Base-by-base conservation (phyloP, 2,113 vertebrate genomes). In the Nothoprocta pentlandii region DNA sequence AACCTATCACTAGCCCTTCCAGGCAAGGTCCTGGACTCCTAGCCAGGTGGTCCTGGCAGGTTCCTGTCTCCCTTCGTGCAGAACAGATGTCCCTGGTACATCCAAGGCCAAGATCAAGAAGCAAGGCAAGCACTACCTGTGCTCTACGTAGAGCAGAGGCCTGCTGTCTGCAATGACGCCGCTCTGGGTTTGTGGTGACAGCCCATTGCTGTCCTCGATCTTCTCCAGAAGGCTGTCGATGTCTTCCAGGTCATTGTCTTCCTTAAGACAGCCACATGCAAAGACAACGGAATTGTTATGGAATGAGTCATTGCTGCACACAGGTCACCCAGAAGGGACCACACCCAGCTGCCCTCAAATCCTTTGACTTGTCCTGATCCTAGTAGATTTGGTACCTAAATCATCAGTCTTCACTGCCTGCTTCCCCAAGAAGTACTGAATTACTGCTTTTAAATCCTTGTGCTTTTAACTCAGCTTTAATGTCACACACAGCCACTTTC, bases 121-220 rank as follows among this genome's bases (percentile, higher is more conserved):
- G 76, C 61, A 21, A 54, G 59, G 17, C 0, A 39, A 85, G 82
- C 16, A 10, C 67, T 90, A 99, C 99, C 99, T 98, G 98, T 99
- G 99, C 86, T 99, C 99, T 44, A 99, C 98, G 1, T 99, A 98
- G 6, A 99, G 97, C 14, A 99, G 93, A 1, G 98, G 97, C 88
- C 97, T 98, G 93, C 94, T 97, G 82, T 98, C 98, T 1, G 94
- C 20, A 2, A 62, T 92, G 14, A 97, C 53, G 26, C 94, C 96
- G 3, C 97, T 90, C 28, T 97, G 97, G 78, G 56, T 97, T 91
- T 98, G 98, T 32, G 97, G 96, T 2, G 82, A 97, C 21, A 98
- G 89, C 15, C 97, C 98, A 10, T 96, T 97, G 62, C 94, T 93
- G 28, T 97, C 98, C 88, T 99, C 98, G 1, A 99, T 96, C 78